Evolutionary conservation across 2,888 invertebrate species (phyloP), one percentile per base, ranked within the genome.

Genomic region (Idaea biselata): DNA sequence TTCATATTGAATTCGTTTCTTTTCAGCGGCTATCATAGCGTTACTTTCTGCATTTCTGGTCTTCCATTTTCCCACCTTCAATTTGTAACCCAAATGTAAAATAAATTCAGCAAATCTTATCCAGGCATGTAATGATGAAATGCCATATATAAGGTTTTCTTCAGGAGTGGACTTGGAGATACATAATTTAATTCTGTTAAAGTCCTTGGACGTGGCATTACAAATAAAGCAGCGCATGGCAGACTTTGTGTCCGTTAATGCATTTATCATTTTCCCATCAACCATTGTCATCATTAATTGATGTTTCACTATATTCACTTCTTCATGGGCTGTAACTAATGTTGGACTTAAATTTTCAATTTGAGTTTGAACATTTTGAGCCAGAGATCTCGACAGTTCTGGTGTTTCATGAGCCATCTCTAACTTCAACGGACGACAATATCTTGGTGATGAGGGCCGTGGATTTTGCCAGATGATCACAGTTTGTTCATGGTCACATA

Each of bases 261-360:
- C 66, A 60, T 71, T 73, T 31, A 64, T 60, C 44, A 68, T 63
- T 62, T 73, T 71, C 16, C 69, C 72, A 61, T 68, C 68, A 3
- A 68, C 62, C 70, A 72, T 72, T 1, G 70, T 68, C 56, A 68
- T 53, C 60, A 60, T 59, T 44, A 64, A 60, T 16, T 62, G 53
- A 55, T 63, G 60, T 33, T 63, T 63, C 16, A 63, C 58, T 53
- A 31, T 55, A 31, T n/a, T n/a, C 56, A 33, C n/a, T 58, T 55
- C 60, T 18, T 17, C 31, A 54, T 4, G 16, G 1, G 7, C 33
- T 33, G 33, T 33, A 6, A 33, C 33, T 33, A 33, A 11, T 17
- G 55, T 55, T 18, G 55, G 25, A 18, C 4, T 25, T 18, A 60
- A 55, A 16, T 55, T n/a, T 18, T 53, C n/a, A 54, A 60, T 60